phyloP scores from a whole-genome alignment of 1,140 invertebrate species.

The Thaumatotibia leucotreta region DNA sequence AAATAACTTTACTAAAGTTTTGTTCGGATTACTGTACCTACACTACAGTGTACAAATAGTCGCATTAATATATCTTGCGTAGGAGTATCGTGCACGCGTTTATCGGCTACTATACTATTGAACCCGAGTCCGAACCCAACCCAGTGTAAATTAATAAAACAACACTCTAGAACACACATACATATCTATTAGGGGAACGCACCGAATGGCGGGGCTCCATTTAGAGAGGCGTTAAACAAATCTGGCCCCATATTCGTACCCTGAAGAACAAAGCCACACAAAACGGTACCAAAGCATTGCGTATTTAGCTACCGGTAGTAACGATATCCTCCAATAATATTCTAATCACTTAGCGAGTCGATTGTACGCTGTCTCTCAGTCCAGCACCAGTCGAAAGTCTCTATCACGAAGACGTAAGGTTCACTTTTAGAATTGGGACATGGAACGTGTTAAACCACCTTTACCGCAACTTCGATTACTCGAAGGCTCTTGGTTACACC shows the following conservation, averaged over 20 bases:
- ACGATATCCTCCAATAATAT: neutral
- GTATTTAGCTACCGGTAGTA: constrained; percentile 2
- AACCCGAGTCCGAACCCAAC: neutral
- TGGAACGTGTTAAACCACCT: no score
- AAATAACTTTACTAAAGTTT: neutral
- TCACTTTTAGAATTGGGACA: no score
- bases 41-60: neutral
- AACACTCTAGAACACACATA: neutral
- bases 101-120: neutral
- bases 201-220: neutral
- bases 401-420: no score
- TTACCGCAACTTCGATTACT: no score
- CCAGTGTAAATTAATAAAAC: neutral
- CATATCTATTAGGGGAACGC: neutral
- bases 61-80: neutral
- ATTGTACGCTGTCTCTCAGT: no score
- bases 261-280: neutral
- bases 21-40: neutral
- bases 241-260: neutral
- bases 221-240: constrained; percentile 2
- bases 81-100: neutral
- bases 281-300: constrained; percentile 7
- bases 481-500: no score
- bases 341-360: neutral
- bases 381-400: no score